Conservation (phyloP, 2,113 vertebrate genomes). For the Sceloporus undulatus region DNA sequence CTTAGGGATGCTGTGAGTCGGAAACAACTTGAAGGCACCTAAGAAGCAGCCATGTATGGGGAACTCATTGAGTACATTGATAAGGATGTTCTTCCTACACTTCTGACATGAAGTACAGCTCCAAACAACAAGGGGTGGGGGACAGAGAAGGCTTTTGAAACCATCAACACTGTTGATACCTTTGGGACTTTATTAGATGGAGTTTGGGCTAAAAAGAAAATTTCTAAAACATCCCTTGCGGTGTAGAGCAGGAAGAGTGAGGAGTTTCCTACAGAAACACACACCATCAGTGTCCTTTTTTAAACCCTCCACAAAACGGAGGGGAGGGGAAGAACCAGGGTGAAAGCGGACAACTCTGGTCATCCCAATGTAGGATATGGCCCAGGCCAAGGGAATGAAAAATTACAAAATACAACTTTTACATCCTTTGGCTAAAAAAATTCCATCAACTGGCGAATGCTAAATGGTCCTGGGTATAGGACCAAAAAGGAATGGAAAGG, state of each 20-base stretch:
- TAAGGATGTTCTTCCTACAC: too few relatives aligned
- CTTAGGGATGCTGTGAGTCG: too few relatives aligned
- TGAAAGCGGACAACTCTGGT: slow-evolving; percentile 1
- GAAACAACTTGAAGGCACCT: too few relatives aligned
- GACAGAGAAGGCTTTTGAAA: slow-evolving; percentile 13
- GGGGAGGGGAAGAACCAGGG: background rate
- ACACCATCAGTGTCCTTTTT: background rate
- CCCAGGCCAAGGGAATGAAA: slow-evolving; percentile 28
- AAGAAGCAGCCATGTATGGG: too few relatives aligned
- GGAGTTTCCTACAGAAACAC: background rate
- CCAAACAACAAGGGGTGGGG: too few relatives aligned
- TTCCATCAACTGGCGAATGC: slow-evolving; percentile 8
- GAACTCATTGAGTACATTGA: too few relatives aligned
- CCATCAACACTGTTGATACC: slow-evolving; percentile 54
- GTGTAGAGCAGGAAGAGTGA: slow-evolving; percentile 48
- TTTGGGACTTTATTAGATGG: slow-evolving; percentile 79
- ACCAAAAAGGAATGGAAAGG: too few relatives aligned
- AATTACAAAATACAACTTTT: slow-evolving; percentile 61
- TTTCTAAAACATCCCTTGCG: slow-evolving; percentile 55
- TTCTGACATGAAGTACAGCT: too few relatives aligned
- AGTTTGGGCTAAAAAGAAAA: slow-evolving; percentile 61
- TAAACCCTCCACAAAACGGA: background rate
- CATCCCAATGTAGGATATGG: background rate
- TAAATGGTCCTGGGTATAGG: too few relatives aligned
- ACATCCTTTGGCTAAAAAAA: slow-evolving; percentile 64